phyloP scores from a whole-genome alignment of 2,888 invertebrate genomes.

The Eurois occulta region DNA sequence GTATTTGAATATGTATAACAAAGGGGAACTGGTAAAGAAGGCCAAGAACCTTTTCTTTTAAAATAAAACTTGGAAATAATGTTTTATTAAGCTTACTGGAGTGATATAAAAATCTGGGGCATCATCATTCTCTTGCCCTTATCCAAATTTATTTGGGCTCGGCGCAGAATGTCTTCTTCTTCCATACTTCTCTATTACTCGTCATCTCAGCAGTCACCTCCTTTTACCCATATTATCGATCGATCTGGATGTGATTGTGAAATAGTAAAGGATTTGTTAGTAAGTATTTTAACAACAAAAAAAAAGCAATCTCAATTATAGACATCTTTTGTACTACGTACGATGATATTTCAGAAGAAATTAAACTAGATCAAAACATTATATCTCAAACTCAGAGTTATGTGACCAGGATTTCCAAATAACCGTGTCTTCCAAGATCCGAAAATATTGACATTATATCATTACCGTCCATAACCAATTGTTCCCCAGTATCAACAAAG shows the following conservation, averaged over 20 bases:
- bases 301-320: too few relatives aligned
- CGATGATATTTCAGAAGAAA: not conserved
- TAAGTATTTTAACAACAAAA: too few relatives aligned
- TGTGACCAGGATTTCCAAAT: not conserved
- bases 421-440: conserved; percentile 5
- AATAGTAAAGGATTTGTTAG: not conserved
- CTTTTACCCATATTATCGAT: too few relatives aligned
- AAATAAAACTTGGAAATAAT: not conserved
- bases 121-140: too few relatives aligned
- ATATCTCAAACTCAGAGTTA: not conserved
- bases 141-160: too few relatives aligned
- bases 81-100: not conserved
- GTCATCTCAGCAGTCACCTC: too few relatives aligned
- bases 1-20: not conserved
- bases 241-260: not conserved
- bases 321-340: not conserved
- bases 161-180: too few relatives aligned
- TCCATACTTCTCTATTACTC: too few relatives aligned
- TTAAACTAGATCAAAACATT: not conserved
- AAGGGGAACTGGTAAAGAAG: not conserved
- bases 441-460: conserved; percentile 43
- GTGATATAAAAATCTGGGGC: not conserved
- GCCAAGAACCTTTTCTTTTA: not conserved
- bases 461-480: conserved; percentile 33
- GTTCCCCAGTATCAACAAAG: conserved; percentile 49